Conservation (phyloP, 2,113 vertebrate species). For the Zosterops hypoxanthus region DNA sequence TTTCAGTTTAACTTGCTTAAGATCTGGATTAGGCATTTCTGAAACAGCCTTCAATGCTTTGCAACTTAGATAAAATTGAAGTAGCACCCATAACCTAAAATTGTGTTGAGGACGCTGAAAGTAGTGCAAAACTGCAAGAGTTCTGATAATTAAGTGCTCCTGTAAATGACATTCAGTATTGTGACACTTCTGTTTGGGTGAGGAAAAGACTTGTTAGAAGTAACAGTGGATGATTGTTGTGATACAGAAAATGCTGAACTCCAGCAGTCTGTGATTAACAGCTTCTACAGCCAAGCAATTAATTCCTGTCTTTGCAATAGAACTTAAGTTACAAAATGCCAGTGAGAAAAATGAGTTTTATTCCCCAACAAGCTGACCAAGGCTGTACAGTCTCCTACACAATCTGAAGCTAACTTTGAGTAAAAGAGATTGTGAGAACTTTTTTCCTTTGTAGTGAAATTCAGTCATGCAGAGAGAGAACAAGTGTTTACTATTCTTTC, state of each 20-base stretch:
- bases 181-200: neutral
- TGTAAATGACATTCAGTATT: neutral
- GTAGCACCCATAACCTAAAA: neutral
- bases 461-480: slow-evolving; percentile 24
- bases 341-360: neutral
- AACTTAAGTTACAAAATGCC: neutral
- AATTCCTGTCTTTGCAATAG: neutral
- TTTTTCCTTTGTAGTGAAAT: slow-evolving; percentile 11
- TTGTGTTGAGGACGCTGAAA: neutral
- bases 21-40: neutral
- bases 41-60: neutral
- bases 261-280: neutral
- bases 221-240: neutral
- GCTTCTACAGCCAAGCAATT: neutral
- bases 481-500: slow-evolving; percentile 44
- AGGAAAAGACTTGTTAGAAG: neutral
- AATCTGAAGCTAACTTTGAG: neutral
- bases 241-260: neutral
- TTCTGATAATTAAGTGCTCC: neutral
- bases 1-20: neutral
- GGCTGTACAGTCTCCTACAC: neutral
- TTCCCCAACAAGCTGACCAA: neutral
- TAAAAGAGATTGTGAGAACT: neutral
- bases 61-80: neutral
- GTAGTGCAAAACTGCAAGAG: neutral